These are phyloP conservation scores for Micropterix aruncella DNA, from an alignment of 2,888 invertebrate species.

Conservation along the genomic window DNA sequence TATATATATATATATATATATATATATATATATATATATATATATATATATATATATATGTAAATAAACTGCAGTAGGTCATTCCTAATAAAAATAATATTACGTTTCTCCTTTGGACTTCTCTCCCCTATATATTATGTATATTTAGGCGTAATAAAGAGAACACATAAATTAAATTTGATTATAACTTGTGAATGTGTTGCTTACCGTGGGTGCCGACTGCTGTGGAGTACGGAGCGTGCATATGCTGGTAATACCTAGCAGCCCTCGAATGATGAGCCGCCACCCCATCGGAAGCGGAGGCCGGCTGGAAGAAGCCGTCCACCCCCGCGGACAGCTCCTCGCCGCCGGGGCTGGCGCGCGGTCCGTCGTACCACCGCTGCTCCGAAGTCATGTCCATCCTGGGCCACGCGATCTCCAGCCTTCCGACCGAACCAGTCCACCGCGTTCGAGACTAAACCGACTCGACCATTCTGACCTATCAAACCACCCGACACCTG, in stretches of 20 bases:
- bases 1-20: too few species aligned
- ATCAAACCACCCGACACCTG: too few species aligned
- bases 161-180: too few species aligned
- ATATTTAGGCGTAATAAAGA: too few species aligned
- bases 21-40: too few species aligned
- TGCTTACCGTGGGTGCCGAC: conserved; percentile 37
- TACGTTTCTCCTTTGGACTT: too few species aligned
- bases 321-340: conserved; percentile 27
- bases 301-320: conserved; percentile 38
- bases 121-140: too few species aligned
- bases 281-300: conserved; percentile 34
- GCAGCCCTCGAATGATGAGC: conserved; percentile 36
- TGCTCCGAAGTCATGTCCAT: conserved; percentile 20
- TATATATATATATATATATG: too few species aligned
- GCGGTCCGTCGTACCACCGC: conserved; percentile 37
- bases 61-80: too few species aligned
- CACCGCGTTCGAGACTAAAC: neutral
- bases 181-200: too few species aligned
- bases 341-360: conserved; percentile 33
- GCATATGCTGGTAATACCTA: conserved; percentile 43
- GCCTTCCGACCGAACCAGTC: neutral
- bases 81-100: too few species aligned
- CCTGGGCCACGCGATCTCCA: neutral
- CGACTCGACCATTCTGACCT: too few species aligned
- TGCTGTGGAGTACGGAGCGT: conserved; percentile 38